Base-by-base conservation (phyloP, 1,140 invertebrate genomes). In the Aphelinus certus region DNA sequence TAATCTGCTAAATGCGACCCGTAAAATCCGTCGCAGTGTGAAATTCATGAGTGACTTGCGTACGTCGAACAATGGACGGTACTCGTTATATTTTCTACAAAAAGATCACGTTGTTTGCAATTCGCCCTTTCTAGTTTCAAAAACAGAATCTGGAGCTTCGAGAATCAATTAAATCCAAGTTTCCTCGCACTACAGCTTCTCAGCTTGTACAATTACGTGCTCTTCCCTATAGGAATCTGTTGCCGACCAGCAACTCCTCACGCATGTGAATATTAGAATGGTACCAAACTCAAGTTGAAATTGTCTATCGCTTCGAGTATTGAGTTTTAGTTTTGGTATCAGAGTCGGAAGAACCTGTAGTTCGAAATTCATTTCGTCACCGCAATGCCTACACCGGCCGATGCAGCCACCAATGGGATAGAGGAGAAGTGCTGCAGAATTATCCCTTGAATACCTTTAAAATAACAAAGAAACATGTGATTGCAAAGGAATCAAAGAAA, bases 291-390 rank as follows among this genome's bases (percentile, higher is more conserved):
- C 95, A 49, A 95, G 88, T 73, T 87, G 82, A 48, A 88, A 88
- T 76, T 84, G 80, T 7, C 90, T 87, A 72, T 91, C 90, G 46
- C 81, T 87, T 3, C 86, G 88, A 42, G 86, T 82, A 74, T 82
- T 81, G 26, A 95, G 83, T 72, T 87, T 87, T 7, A 96, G 85
- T 71, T 92, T 92, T 51, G 93, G 91, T 68, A 96, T 92, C 4
- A 96, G 88, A 7, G 92, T 92, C 2, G 95, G 93, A 58, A 96
- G 85, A 61, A 97, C 84, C 88, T 97, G 95, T 3, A 96, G 83
- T 85, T 97, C 95, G 83, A 94, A 96, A 2, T 90, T 89, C 77
- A 93, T 89, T 65, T 91, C 90, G 3, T 90, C 90, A 43, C 92
- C 91, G 82, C 95, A 97, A 79, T 94, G 89, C 61, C 85, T 84